Percentiles rank a stretch among this genome's conserved stretches.
phyloP scores from a whole-genome alignment of 2,113 vertebrate species.

The Microtus pennsylvanicus region DNA sequence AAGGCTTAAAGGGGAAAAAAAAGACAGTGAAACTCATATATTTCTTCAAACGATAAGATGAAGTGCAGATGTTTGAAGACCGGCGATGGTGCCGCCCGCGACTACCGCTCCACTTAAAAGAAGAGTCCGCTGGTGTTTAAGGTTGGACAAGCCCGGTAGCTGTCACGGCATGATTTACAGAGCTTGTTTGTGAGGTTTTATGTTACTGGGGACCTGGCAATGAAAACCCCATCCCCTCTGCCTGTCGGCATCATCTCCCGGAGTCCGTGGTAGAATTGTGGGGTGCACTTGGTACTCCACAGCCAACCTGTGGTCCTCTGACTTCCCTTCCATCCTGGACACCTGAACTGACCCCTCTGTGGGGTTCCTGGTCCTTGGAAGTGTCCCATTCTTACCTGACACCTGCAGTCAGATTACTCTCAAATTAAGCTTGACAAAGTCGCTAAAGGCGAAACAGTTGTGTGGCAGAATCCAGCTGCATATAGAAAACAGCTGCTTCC shows the following conservation, averaged over 20 bases:
- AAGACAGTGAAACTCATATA: slow-evolving; percentile 90
- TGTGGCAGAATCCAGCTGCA: slow-evolving; percentile 73
- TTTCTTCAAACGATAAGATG: slow-evolving; percentile 95
- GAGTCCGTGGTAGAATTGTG: slow-evolving; percentile 24
- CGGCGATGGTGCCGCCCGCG: slow-evolving; percentile 88
- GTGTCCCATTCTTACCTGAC: slow-evolving; percentile 84
- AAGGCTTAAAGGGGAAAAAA: slow-evolving; percentile 77
- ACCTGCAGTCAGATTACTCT: slow-evolving; percentile 87
- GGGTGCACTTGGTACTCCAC: slow-evolving; percentile 75
- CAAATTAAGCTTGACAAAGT: slow-evolving; percentile 84
- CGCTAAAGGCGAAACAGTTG: slow-evolving; percentile 82
- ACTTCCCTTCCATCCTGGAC: slow-evolving; percentile 80
- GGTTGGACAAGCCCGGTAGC: slow-evolving; percentile 85
- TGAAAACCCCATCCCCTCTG: slow-evolving; percentile 70
- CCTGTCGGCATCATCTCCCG: slow-evolving; percentile 5
- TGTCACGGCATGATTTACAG: slow-evolving; percentile 86
- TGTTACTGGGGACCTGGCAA: slow-evolving; percentile 78
- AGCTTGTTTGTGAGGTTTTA: slow-evolving; percentile 85
- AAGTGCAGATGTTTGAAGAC: slow-evolving; percentile 94
- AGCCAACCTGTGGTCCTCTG: slow-evolving; percentile 79
- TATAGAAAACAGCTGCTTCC: slow-evolving; percentile 80
- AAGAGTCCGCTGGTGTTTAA: slow-evolving; percentile 89
- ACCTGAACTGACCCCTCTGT: slow-evolving; percentile 34
- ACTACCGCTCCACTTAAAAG: slow-evolving; percentile 87
- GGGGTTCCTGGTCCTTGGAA: slow-evolving; percentile 79